A percentile compares a stretch with the other conserved stretches of the same genome.
These are phyloP conservation scores for Phyllostomus hastatus DNA, from an alignment of 2,113 vertebrate genomes.

Conservation along the genomic window DNA sequence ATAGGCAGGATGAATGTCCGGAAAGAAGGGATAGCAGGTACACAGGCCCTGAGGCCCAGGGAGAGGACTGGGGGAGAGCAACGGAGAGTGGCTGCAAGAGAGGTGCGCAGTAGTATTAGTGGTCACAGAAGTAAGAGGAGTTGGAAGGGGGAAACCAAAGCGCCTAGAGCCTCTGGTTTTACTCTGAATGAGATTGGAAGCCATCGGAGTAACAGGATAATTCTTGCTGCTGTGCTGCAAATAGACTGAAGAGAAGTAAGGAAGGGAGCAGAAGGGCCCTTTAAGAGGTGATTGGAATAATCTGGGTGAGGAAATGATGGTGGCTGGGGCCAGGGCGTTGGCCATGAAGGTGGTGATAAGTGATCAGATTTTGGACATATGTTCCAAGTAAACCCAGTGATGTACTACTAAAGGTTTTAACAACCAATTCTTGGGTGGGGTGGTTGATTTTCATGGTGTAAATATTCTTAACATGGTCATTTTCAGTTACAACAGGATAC, in stretches of 20 bases:
- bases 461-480: not conserved
- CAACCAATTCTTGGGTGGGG: not conserved
- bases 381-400: not conserved
- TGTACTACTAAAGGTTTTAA: not conserved
- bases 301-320: not conserved
- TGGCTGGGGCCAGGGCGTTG: not conserved
- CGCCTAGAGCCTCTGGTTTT: not conserved
- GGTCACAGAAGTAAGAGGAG: too few species aligned
- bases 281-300: not conserved
- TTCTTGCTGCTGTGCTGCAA: not conserved
- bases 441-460: not conserved
- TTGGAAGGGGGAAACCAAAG: not conserved
- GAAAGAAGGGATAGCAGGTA: not conserved
- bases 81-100: accelerated
- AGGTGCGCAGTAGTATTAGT: accelerated
- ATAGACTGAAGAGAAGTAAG: not conserved
- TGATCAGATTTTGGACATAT: not conserved
- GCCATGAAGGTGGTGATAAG: not conserved
- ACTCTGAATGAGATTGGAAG: not conserved
- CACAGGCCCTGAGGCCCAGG: not conserved
- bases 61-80: not conserved
- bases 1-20: accelerated
- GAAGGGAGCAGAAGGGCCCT: not conserved
- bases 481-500: not conserved
- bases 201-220: not conserved